A percentile compares a stretch with the other conserved stretches of the same genome.
Conservation (phyloP, 2,113 vertebrate genomes). For the Aptenodytes patagonicus region DNA sequence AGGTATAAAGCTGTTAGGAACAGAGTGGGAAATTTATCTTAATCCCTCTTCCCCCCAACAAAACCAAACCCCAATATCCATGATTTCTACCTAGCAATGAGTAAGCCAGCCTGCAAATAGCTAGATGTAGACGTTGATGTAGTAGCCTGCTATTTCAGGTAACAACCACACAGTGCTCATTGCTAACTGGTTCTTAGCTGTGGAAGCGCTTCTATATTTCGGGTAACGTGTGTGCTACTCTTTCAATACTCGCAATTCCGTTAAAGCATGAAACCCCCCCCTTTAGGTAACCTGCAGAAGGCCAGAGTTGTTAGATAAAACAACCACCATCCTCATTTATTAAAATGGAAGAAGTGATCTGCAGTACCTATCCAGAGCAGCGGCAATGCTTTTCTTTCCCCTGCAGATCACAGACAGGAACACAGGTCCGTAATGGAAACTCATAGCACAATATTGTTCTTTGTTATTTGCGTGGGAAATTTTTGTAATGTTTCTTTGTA, state of each 20-base stretch:
- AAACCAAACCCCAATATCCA: not conserved
- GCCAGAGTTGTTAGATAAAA: not conserved
- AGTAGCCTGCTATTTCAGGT: not conserved
- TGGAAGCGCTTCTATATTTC: not conserved
- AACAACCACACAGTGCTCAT: not conserved
- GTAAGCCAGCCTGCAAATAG: not conserved
- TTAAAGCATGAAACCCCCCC: not conserved
- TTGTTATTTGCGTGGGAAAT: not conserved
- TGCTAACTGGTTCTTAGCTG: not conserved
- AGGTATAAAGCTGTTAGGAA: not conserved
- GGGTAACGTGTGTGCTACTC: not conserved
- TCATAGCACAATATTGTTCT: not conserved
- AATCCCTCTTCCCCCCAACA: not conserved
- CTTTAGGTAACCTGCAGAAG: not conserved
- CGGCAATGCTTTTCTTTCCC: not conserved
- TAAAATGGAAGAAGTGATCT: not conserved
- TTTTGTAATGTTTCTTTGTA: conserved; percentile 3
- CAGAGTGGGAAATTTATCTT: not conserved
- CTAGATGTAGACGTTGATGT: not conserved
- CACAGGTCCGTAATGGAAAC: not conserved
- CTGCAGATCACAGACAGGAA: not conserved
- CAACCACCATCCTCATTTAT: not conserved
- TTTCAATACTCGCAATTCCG: not conserved
- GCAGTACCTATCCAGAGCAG: not conserved
- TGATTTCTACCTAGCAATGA: not conserved